These are phyloP conservation scores for Micropoecilia bifurca DNA, from an alignment of 2,797 vertebrate genomes.

Conservation along the genomic window DNA sequence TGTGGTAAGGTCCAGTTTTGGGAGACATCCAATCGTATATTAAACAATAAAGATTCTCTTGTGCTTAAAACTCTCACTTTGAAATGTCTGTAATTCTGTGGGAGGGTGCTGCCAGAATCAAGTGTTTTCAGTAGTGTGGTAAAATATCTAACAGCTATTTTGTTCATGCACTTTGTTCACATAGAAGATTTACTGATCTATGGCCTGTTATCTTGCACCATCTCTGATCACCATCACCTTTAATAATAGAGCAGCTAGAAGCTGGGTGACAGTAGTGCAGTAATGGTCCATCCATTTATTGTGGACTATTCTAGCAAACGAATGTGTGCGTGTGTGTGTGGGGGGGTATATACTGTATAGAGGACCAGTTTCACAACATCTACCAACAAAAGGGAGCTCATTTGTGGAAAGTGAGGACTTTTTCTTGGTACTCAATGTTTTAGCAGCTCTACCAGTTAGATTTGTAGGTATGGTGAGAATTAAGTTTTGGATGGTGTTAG, in stretches of 20 bases:
- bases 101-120: conserved; percentile 54
- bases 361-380: no score
- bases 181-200: conserved; percentile 45
- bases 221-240: conserved; percentile 28
- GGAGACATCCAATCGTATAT: conserved; percentile 51
- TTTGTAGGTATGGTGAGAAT: no score
- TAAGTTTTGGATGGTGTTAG: no score
- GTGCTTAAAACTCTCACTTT: conserved; percentile 61
- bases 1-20: conserved; percentile 44
- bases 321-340: neutral
- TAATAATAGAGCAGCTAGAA: conserved; percentile 44
- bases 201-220: conserved; percentile 35
- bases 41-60: conserved; percentile 62
- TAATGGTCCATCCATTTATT: neutral
- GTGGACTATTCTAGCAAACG: conserved; percentile 10
- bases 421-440: no score
- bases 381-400: no score
- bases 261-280: conserved; percentile 11
- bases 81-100: conserved; percentile 52
- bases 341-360: neutral
- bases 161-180: conserved; percentile 42
- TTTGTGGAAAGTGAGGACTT: no score
- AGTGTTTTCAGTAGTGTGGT: conserved; percentile 45
- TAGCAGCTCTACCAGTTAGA: no score
- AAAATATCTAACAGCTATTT: conserved; percentile 53